These are phyloP conservation scores for Caenorhabditis sp. DNA, from an alignment of 2,888 invertebrate genomes.

Conservation along the genomic window DNA sequence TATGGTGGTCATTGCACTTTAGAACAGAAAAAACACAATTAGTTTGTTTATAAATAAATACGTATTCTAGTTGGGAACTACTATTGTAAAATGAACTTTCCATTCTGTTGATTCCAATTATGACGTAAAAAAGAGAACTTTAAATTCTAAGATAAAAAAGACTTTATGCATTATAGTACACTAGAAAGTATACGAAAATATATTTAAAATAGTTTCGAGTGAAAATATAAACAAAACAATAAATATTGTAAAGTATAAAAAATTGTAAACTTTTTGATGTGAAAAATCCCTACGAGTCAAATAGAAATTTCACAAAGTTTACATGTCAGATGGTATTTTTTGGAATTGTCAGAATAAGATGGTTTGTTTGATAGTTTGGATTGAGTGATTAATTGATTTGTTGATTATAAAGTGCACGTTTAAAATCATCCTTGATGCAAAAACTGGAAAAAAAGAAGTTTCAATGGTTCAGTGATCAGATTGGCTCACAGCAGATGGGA, in stretches of 20 bases:
- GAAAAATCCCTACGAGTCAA: slow-evolving; percentile 43
- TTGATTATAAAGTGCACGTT: not conserved
- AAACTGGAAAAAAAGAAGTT: slow-evolving; percentile 20
- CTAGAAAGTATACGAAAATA: slow-evolving; percentile 36
- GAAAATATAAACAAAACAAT: slow-evolving; percentile 12
- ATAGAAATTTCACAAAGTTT: slow-evolving; percentile 8
- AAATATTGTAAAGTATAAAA: slow-evolving; percentile 8
- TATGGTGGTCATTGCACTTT: not conserved
- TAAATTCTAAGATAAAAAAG: not conserved
- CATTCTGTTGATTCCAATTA: too few relatives aligned
- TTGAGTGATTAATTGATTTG: not conserved
- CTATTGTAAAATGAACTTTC: not conserved
- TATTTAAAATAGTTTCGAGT: not conserved
- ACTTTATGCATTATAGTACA: slow-evolving; percentile 16
- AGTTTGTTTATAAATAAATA: not conserved
- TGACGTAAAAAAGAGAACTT: not conserved
- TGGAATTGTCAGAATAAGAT: slow-evolving; percentile 44
- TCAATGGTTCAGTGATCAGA: not conserved
- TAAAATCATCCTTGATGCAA: slow-evolving; percentile 25
- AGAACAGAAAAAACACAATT: not conserved
- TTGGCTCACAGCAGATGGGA: slow-evolving; percentile 28
- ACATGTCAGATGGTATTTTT: not conserved
- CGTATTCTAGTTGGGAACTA: not conserved
- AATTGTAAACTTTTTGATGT: slow-evolving; percentile 5
- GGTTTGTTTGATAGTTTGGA: slow-evolving; percentile 2